Conservation (phyloP, 2,888 invertebrate genomes). For the Nomada hirtipes region DNA sequence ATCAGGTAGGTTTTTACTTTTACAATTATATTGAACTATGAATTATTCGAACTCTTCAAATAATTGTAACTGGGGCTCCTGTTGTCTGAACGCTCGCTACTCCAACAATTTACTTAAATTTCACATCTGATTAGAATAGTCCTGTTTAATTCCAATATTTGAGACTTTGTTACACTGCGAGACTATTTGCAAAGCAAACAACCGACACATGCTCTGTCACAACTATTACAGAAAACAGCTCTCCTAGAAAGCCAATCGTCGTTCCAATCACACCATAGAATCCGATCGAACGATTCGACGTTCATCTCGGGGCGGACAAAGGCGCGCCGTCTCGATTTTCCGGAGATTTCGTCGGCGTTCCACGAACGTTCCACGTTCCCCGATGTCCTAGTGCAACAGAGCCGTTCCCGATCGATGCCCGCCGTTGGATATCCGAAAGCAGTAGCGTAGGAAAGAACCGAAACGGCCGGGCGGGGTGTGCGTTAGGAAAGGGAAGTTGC, state of each 20-base stretch:
- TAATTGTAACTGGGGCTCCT: background rate
- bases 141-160: too few relatives aligned
- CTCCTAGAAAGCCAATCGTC: background rate
- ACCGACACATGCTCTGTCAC: background rate
- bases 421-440: constrained; percentile 71
- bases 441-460: constrained; percentile 74
- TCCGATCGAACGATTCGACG: constrained; percentile 18
- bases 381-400: constrained; percentile 53
- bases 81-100: background rate
- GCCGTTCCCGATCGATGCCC: constrained; percentile 69
- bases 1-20: too few relatives aligned
- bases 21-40: too few relatives aligned
- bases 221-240: background rate
- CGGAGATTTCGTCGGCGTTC: constrained; percentile 52
- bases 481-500: constrained; percentile 82
- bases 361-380: constrained; percentile 41
- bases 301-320: constrained; percentile 14
- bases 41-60: too few relatives aligned
- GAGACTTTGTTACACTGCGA: too few relatives aligned
- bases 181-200: background rate
- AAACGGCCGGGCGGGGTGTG: constrained; percentile 72
- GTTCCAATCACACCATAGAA: background rate
- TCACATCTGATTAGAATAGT: too few relatives aligned
- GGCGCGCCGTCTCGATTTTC: constrained; percentile 25
- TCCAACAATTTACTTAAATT: too few relatives aligned